These are phyloP conservation scores for Hecatera dysodea DNA, from an alignment of 2,888 invertebrate species.

Conservation along the genomic window DNA sequence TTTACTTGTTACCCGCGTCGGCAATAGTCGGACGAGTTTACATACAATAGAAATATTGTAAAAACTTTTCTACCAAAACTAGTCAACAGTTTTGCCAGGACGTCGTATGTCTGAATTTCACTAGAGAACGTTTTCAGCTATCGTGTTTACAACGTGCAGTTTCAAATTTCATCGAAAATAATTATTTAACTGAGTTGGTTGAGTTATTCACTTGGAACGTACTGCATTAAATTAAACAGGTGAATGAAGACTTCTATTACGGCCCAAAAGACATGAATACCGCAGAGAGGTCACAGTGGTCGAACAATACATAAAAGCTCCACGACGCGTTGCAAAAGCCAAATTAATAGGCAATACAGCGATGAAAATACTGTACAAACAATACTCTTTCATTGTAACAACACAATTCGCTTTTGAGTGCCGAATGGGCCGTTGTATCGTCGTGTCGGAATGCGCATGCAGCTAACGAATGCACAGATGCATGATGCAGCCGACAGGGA, in stretches of 20 bases:
- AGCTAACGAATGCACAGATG: conserved; percentile 67
- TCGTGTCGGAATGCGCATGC: conserved; percentile 60
- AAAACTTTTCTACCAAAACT: conserved; percentile 61
- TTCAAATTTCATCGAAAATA: conserved; percentile 10
- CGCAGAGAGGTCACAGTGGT: neutral
- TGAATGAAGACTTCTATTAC: neutral
- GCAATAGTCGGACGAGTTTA: conserved; percentile 61
- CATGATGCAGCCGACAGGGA: conserved; percentile 73
- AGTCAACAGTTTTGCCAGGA: conserved; percentile 59
- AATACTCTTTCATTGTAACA: conserved; percentile 25
- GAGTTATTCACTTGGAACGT: neutral
- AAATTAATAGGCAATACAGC: conserved; percentile 19
- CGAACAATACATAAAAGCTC: neutral
- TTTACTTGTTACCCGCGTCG: conserved; percentile 67
- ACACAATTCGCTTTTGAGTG: conserved; percentile 35
- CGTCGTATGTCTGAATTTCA: conserved; percentile 43
- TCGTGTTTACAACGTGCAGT: conserved; percentile 36
- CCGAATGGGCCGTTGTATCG: conserved; percentile 40
- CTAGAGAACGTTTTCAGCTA: conserved; percentile 33
- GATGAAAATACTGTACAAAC: conserved; percentile 17
- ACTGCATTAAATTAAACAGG: neutral
- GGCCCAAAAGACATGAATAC: neutral
- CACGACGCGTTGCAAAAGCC: neutral
- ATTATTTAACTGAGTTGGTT: neutral
- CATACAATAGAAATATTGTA: conserved; percentile 67